These are phyloP conservation scores for Cottus gobio DNA, from an alignment of 2,113 vertebrate species.

Conservation along the genomic window DNA sequence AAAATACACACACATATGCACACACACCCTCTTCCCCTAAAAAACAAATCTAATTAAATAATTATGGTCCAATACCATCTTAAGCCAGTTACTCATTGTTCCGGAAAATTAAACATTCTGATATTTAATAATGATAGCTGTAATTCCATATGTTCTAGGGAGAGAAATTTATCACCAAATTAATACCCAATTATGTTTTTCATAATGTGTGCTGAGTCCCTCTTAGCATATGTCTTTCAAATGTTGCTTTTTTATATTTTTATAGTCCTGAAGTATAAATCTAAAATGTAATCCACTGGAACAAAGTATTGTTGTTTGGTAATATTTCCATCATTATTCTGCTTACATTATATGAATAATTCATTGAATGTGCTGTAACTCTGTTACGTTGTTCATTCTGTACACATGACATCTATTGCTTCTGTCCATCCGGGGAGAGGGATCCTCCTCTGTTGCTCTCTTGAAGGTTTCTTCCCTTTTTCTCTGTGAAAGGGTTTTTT, in stretches of 20 bases:
- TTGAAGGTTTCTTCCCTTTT: too few relatives aligned
- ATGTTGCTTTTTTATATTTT: background rate
- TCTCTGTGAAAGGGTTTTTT: too few relatives aligned
- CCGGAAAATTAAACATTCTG: conserved; percentile 48
- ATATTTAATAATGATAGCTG: conserved; percentile 62
- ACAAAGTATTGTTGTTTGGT: background rate
- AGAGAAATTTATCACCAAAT: conserved; percentile 68
- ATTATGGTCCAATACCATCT: conserved; percentile 8
- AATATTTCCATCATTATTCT: too few relatives aligned
- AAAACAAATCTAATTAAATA: conserved; percentile 52
- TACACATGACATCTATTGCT: too few relatives aligned
- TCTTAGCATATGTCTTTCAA: conserved; percentile 42
- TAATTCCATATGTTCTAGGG: conserved; percentile 69
- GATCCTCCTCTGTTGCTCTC: too few relatives aligned
- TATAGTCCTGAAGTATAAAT: background rate
- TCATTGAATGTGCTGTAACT: too few relatives aligned
- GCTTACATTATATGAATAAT: too few relatives aligned
- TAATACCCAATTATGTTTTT: conserved; percentile 63
- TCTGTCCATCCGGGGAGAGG: too few relatives aligned
- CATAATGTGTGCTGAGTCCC: conserved; percentile 20
- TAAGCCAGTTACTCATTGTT: conserved; percentile 46
- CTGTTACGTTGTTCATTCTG: background rate
- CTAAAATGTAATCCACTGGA: conserved; percentile 15
- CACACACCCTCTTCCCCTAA: background rate
- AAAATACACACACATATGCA: background rate